phyloP scores from a whole-genome alignment of 2,888 invertebrate genomes.

The Acleris sparsana region DNA sequence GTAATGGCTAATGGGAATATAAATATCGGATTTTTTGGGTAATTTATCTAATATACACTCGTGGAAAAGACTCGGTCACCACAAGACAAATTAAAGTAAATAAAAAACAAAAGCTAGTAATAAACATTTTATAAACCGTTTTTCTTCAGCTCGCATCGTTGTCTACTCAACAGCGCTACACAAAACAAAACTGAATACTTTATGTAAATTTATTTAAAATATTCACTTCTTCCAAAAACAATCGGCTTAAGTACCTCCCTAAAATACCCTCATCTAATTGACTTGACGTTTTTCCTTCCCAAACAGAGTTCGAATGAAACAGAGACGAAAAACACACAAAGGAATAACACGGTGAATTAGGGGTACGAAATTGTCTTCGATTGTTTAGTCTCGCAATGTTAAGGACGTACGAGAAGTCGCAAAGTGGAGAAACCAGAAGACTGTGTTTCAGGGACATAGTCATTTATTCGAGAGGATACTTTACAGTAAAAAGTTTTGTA shows the following conservation, averaged over 20 bases:
- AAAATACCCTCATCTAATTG: constrained; percentile 5
- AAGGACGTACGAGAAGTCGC: not conserved
- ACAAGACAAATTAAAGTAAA: too few species aligned
- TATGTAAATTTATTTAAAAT: not conserved
- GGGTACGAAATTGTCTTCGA: constrained; percentile 19
- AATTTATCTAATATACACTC: too few species aligned
- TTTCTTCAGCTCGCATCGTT: too few species aligned
- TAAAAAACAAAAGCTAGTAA: too few species aligned
- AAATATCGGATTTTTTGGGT: too few species aligned
- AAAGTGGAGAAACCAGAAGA: constrained; percentile 5
- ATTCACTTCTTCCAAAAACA: not conserved
- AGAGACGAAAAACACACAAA: constrained; percentile 9
- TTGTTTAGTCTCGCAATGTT: constrained; percentile 24
- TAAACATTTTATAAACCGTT: too few species aligned
- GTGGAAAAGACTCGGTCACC: too few species aligned
- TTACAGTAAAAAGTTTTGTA: too few species aligned
- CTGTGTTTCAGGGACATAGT: not conserved
- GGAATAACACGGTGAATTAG: constrained; percentile 17
- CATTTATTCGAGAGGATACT: too few species aligned
- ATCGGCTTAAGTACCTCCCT: not conserved
- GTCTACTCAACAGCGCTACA: too few species aligned
- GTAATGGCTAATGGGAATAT: too few species aligned
- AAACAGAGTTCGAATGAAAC: constrained; percentile 15
- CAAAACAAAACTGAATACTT: too few species aligned
- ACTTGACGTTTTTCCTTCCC: not conserved